These are phyloP conservation scores for Pachycephala philippinensis DNA, from an alignment of 2,113 vertebrate species.

Conservation along the genomic window DNA sequence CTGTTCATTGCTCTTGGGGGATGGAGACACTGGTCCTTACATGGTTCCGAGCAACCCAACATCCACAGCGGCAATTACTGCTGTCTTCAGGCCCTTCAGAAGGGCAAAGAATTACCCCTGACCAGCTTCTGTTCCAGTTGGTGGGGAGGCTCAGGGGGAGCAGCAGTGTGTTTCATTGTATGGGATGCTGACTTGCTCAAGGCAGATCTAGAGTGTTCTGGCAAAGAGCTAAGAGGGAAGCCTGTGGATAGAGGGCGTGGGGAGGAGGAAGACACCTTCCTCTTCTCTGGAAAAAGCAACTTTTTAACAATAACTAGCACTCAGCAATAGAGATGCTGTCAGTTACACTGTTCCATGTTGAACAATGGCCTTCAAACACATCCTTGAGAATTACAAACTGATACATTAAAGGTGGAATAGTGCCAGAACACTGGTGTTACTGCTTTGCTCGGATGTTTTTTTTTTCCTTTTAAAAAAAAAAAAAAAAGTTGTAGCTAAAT, in stretches of 20 bases:
- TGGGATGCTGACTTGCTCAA: not conserved
- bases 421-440: not conserved
- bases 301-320: not conserved
- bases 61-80: not conserved
- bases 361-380: not conserved
- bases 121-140: not conserved
- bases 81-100: not conserved
- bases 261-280: not conserved
- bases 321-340: not conserved
- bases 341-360: not conserved
- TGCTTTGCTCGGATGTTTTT: not conserved
- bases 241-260: not conserved
- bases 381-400: not conserved
- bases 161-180: not conserved
- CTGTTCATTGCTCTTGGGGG: not conserved
- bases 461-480: accelerated
- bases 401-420: not conserved
- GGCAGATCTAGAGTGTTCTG: not conserved
- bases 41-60: not conserved
- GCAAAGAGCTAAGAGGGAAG: not conserved
- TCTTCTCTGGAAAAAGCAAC: not conserved
- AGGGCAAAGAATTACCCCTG: not conserved
- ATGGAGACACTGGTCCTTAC: not conserved
- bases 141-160: not conserved
- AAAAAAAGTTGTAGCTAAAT: not conserved